These are phyloP conservation scores for Agriopis marginaria DNA, from an alignment of 2,888 invertebrate genomes.

Conservation along the genomic window DNA sequence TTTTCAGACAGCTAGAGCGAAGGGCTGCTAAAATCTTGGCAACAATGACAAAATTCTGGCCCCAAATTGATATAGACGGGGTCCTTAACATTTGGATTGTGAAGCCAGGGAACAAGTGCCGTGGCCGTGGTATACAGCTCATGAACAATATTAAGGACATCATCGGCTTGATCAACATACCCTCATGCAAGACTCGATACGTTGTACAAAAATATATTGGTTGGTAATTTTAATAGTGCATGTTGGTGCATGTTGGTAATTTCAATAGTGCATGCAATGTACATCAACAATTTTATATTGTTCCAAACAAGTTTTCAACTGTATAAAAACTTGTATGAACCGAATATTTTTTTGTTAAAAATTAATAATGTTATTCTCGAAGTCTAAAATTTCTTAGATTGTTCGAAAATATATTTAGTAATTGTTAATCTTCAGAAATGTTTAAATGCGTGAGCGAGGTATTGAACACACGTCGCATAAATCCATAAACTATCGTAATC, in stretches of 20 bases:
- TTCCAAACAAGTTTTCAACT: no score
- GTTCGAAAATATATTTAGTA: no score
- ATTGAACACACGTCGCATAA: no score
- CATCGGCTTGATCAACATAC: slow-evolving; percentile 89
- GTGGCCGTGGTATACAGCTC: slow-evolving; percentile 95
- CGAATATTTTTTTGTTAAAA: no score
- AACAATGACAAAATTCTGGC: slow-evolving; percentile 90
- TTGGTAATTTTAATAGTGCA: slow-evolving; percentile 70
- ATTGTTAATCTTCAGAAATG: no score
- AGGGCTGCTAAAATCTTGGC: slow-evolving; percentile 88
- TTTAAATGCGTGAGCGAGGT: no score
- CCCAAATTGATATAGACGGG: slow-evolving; percentile 94
- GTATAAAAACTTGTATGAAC: no score
- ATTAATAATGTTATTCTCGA: no score
- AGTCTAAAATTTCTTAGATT: no score
- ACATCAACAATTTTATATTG: no score
- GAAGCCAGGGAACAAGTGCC: slow-evolving; percentile 97
- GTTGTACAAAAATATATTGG: slow-evolving; percentile 98
- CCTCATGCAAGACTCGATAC: slow-evolving; percentile 91
- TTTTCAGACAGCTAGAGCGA: slow-evolving; percentile 77
- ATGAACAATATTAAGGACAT: slow-evolving; percentile 95
- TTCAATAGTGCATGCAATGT: no score
- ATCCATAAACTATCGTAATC: background rate
- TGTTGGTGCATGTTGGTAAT: no score
- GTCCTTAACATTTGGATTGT: slow-evolving; percentile 96